A percentile compares a stretch with the other conserved stretches of the same genome.
Conservation (phyloP, 2,113 vertebrate genomes). For the Spheniscus mendiculus region DNA sequence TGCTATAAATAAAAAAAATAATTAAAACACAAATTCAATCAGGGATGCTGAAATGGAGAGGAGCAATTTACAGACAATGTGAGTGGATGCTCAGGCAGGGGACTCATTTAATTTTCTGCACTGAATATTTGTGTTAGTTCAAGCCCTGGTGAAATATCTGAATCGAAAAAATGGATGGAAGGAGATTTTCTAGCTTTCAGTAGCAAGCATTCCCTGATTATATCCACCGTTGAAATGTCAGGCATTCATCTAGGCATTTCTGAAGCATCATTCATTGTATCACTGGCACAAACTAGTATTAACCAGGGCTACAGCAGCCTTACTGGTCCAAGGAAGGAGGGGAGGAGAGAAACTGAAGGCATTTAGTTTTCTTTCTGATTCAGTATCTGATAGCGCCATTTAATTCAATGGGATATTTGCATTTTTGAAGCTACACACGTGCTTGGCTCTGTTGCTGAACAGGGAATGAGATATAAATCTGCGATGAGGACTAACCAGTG, state of each 20-base stretch:
- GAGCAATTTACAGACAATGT: background rate
- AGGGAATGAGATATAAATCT: background rate
- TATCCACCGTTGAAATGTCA: background rate
- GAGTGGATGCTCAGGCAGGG: background rate
- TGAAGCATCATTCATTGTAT: background rate
- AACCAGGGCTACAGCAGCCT: background rate
- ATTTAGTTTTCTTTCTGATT: background rate
- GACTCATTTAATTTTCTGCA: slow-evolving; percentile 22
- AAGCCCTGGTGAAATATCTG: background rate
- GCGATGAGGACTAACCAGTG: background rate
- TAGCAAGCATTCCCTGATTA: background rate
- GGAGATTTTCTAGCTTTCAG: background rate
- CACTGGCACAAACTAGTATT: background rate
- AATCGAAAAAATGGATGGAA: background rate
- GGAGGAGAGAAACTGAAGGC: background rate
- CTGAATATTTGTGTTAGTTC: background rate
- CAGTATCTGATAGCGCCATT: background rate
- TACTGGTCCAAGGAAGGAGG: background rate
- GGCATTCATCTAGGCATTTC: background rate
- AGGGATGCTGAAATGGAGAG: slow-evolving; percentile 23
- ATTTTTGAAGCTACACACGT: background rate
- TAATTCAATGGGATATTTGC: background rate
- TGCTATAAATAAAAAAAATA: background rate
- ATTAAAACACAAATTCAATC: slow-evolving; percentile 25
- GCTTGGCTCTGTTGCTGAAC: background rate